phyloP scores from a whole-genome alignment of 37 sponge, comb jelly and placozoan species.

The Lycopodina hypogea region DNA sequence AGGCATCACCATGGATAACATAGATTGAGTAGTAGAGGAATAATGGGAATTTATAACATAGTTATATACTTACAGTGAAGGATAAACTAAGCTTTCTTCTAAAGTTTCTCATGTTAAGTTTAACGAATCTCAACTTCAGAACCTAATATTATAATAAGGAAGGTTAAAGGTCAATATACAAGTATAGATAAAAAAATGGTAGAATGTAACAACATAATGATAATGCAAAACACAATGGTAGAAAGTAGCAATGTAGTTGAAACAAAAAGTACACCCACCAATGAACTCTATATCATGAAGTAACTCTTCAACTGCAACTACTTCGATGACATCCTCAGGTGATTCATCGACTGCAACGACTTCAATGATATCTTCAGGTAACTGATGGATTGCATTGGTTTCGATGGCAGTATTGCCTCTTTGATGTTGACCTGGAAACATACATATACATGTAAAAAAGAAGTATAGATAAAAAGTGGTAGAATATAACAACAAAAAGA shows the following conservation, averaged over 20 bases:
- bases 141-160: no score
- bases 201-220: not conserved
- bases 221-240: not conserved
- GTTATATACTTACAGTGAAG: not conserved
- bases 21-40: no score
- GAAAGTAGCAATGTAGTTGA: not conserved
- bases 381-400: not conserved
- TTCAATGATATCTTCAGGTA: not conserved
- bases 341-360: no score
- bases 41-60: no score
- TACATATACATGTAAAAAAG: no score
- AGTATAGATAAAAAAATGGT: not conserved
- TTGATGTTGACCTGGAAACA: conserved; percentile 49
- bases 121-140: conserved; percentile 28
- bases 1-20: no score
- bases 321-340: no score
- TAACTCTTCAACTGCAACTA: no score
- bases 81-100: not conserved
- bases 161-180: not conserved
- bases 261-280: not conserved
- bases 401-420: conserved; percentile 26
- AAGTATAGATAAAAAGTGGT: no score
- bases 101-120: conserved; percentile 15
- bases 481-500: no score
- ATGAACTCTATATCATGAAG: no score